Conservation (phyloP, 1,140 invertebrate genomes). For the Heliconius hermathena region DNA sequence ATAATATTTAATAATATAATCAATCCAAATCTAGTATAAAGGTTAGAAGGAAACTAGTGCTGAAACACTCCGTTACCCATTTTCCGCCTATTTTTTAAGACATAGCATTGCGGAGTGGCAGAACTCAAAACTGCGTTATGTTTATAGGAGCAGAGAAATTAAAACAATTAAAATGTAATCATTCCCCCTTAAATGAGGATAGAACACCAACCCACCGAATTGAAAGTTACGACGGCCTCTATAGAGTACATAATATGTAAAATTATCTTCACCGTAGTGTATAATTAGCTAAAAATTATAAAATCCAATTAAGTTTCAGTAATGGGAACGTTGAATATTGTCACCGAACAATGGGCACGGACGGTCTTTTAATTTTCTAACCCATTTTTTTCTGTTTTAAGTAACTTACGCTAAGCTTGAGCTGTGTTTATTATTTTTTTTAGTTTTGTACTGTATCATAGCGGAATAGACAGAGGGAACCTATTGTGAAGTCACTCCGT, state of each 20-base stretch:
- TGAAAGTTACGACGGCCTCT: neutral
- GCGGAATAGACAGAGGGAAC: too few relatives aligned
- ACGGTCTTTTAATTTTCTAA: constrained; percentile 47
- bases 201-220: neutral
- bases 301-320: constrained; percentile 4
- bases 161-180: too few relatives aligned
- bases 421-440: neutral
- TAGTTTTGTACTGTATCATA: neutral
- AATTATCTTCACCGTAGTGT: neutral
- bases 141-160: too few relatives aligned
- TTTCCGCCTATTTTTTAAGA: too few relatives aligned
- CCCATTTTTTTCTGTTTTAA: constrained; percentile 49
- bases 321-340: constrained; percentile 33
- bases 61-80: too few relatives aligned
- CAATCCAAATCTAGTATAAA: too few relatives aligned
- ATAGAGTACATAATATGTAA: neutral
- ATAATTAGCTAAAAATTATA: neutral
- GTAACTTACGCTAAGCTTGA: constrained; percentile 37
- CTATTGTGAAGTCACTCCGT: too few relatives aligned
- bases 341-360: constrained; percentile 40
- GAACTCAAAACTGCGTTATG: too few relatives aligned
- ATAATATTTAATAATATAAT: too few relatives aligned
- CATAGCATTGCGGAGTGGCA: too few relatives aligned
- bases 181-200: too few relatives aligned
- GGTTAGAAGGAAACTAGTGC: too few relatives aligned